Conservation (phyloP, 2,113 vertebrate species). For the Xiphophorus couchianus region DNA sequence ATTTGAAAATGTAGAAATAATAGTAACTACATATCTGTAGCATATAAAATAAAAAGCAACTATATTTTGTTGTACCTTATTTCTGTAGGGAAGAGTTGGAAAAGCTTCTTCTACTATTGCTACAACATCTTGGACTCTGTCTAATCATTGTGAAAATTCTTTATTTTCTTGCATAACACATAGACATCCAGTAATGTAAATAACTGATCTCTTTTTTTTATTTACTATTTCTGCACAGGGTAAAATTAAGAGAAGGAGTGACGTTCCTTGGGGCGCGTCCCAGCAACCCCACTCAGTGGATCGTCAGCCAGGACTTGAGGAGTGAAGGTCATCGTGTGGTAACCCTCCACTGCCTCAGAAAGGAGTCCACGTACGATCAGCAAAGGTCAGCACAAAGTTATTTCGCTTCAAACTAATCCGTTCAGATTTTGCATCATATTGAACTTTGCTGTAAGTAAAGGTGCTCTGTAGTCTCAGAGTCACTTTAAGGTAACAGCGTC, state of each 20-base stretch:
- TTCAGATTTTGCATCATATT: neutral
- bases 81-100: too few species aligned
- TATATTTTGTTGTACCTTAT: too few species aligned
- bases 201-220: neutral
- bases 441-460: neutral
- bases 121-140: too few species aligned
- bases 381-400: conserved; percentile 76
- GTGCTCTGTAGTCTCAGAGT: neutral
- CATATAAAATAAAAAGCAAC: too few species aligned
- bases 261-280: conserved; percentile 84
- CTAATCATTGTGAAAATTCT: too few species aligned
- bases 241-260: conserved; percentile 91
- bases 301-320: conserved; percentile 84
- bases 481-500: neutral
- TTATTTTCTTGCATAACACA: too few species aligned
- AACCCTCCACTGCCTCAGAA: conserved; percentile 88
- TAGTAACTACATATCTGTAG: too few species aligned
- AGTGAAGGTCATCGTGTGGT: conserved; percentile 82
- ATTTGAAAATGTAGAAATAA: too few species aligned
- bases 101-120: too few species aligned
- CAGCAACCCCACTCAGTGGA: conserved; percentile 89
- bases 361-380: conserved; percentile 73
- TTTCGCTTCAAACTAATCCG: neutral
- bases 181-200: neutral
- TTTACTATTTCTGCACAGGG: conserved; percentile 76